Conservation (phyloP, 2,113 vertebrate species). For the Anoplopoma fimbria region DNA sequence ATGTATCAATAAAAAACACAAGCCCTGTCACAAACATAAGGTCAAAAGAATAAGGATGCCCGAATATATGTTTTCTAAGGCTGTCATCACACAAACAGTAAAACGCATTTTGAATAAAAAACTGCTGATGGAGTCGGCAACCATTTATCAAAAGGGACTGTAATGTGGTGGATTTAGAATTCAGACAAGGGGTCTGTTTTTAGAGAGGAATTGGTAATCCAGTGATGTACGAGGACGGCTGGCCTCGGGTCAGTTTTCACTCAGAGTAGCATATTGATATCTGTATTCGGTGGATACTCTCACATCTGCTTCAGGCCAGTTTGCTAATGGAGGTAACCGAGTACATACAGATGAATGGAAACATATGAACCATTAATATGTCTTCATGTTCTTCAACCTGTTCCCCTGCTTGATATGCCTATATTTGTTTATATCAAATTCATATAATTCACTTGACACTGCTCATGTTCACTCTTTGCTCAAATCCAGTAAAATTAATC, state of each 20-base stretch:
- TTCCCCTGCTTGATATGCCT: background rate
- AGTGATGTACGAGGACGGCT: background rate
- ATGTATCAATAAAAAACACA: background rate
- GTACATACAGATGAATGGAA: background rate
- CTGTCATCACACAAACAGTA: background rate
- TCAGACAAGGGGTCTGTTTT: constrained; percentile 10
- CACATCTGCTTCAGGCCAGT: constrained; percentile 12
- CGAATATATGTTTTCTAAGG: too few species aligned
- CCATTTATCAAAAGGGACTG: background rate
- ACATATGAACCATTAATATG: background rate
- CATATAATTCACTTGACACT: background rate
- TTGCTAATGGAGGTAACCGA: constrained; percentile 6
- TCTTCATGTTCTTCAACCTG: background rate
- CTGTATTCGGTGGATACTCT: constrained; percentile 17
- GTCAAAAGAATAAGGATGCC: constrained; percentile 14
- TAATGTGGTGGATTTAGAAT: background rate
- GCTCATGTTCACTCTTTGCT: background rate
- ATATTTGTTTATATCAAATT: background rate
- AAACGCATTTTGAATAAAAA: background rate
- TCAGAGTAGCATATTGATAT: constrained; percentile 22
- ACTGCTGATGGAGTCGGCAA: background rate
- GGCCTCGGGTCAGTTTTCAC: constrained; percentile 25
- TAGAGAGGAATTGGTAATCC: constrained; percentile 22
- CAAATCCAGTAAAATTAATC: background rate
- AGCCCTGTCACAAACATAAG: background rate